Conservation (phyloP, 2,797 vertebrate genomes). For the Amblyraja radiata region DNA sequence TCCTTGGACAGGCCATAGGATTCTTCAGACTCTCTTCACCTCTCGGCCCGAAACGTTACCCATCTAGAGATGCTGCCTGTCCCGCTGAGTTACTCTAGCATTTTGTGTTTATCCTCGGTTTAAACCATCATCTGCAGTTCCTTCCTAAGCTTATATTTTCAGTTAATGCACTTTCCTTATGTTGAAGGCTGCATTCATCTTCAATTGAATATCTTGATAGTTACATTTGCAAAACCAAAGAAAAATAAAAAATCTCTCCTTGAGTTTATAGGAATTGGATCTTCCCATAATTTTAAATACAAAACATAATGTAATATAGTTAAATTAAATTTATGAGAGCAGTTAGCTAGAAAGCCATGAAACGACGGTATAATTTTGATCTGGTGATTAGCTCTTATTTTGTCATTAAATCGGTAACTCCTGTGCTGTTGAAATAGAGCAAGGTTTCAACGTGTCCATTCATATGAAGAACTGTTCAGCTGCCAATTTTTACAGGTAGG, state of each 20-base stretch:
- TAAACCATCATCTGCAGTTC: no score
- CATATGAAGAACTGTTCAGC: not conserved
- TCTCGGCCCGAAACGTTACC: no score
- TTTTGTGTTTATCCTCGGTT: no score
- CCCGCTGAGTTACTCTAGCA: no score
- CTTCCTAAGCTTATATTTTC: not conserved
- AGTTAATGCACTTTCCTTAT: not conserved
- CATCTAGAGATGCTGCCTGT: no score
- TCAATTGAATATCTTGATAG: not conserved
- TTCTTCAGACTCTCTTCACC: no score
- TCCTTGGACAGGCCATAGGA: no score
- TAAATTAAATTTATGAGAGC: not conserved
- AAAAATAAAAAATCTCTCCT: not conserved
- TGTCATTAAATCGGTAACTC: no score
- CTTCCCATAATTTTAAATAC: not conserved
- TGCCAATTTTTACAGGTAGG: not conserved
- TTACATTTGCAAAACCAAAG: not conserved
- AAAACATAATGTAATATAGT: not conserved
- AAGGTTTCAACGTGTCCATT: not conserved
- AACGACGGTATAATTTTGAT: not conserved
- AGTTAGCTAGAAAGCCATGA: not conserved
- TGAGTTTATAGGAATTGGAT: not conserved
- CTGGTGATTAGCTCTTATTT: no score
- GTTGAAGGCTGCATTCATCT: not conserved
- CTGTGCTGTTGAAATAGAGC: not conserved